Evolutionary conservation across 2,113 vertebrate genomes (phyloP), one percentile per base, ranked within the genome.

Genomic region (Jacana jacana): DNA sequence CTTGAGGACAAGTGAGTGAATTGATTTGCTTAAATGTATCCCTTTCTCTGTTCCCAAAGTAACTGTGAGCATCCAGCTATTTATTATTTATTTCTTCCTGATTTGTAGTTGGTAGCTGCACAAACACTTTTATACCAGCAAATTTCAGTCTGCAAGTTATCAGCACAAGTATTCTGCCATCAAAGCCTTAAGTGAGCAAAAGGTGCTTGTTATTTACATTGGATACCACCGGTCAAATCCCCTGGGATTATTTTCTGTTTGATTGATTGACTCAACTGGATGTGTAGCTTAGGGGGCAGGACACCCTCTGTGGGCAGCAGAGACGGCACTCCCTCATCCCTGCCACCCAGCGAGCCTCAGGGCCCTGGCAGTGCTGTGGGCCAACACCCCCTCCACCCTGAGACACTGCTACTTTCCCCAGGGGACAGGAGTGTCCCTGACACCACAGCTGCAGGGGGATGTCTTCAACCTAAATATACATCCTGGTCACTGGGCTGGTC

Each of bases 1-100:
- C 57, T 84, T 72, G 78, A 84, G 92, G 92, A 94, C 86, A 86
- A 95, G 79, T 22, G 55, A 93, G 35, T 28, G 73, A 95, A 95
- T 72, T 3, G 17, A 90, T 94, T 91, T 91, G 83, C 92, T 81
- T 90, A 88, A 87, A 92, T 1, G 9, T 42, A 65, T 81, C 80
- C 31, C 94, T 86, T 77, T 60, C 61, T 81, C 80, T 1, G 7
- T 82, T 94, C 80, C 83, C 73, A 27, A 91, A 95, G 88, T 92
- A 92, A 78, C 86, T 52, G 44, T 22, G 40, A 86, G 52, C 61
- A 94, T 61, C 73, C 86, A 71, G 84, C 15, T 86, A 83, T 75
- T 94, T 77, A 78, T 83, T 96, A 77, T 91, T 95, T 96, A 75
- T 79, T 88, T 84, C 13, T 91, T 86, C 51, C 37, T 60, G 66